Evolutionary conservation across 92 coral and sea anemone species (phyloP), one percentile per base, ranked within the genome.

Genomic region (Epizoanthus stellaris): DNA sequence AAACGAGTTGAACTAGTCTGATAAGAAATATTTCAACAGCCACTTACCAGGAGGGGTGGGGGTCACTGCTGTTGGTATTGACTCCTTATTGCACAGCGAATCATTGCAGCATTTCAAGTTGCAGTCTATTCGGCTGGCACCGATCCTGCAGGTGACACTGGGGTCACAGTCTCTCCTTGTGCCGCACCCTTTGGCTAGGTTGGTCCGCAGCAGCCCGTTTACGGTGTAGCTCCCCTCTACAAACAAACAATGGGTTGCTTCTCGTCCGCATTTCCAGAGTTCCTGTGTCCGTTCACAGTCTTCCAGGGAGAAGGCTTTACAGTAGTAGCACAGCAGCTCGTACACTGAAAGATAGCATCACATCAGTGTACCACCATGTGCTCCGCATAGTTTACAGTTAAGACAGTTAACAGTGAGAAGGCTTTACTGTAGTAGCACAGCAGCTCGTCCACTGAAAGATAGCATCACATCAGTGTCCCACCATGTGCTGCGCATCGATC

Each of bases 221-320:
- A 17, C 67, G 0, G 61, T 79, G 72, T 63, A 79, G 19, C 83
- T 79, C 11, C 83, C 83, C 53, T 63, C 83, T 3, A 43, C 30
- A 10, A 40, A 79, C 17, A 79, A 58, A 21, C 83, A 79, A 45
- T 79, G 83, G 40, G 83, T 79, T 3, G 83, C 83, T 38, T 79
- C 83, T n/a, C 83, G 70, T 4, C 83, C 83, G 20, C 83, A 79
- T 8, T 62, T 62, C 83, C 83, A 79, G 4, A 79, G 42, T 38
- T 79, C 72, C 56, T 79, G 83, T 13, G 16, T 64, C 42, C 25
- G 60, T 52, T 79, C 60, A 16, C 83, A 79, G 72, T 45, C 71
- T 20, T 53, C 61, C 58, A 40, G 72, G 4, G 83, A 59, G 40
- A 36, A 61, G 9, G 38, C 61, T 63, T 79, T 79, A 40, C 83